phyloP scores from a whole-genome alignment of 2,888 invertebrate genomes.

The Theretra japonica region DNA sequence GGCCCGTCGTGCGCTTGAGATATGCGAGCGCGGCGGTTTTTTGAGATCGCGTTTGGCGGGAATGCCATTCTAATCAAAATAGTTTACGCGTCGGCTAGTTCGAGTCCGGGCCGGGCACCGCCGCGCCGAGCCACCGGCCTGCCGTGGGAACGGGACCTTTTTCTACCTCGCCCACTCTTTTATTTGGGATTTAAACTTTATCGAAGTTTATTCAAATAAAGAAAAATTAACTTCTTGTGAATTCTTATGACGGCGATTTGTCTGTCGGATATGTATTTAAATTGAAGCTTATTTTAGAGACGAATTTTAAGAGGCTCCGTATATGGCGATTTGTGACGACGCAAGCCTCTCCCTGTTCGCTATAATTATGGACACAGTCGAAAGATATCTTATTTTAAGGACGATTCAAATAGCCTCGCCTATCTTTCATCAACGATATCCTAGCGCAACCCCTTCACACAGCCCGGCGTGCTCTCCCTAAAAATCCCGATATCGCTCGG shows the following conservation, averaged over 20 bases:
- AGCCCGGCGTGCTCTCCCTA: slow-evolving; percentile 6
- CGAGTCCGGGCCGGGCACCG: slow-evolving; percentile 34
- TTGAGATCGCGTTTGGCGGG: slow-evolving; percentile 72
- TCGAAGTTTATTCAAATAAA: slow-evolving; percentile 25
- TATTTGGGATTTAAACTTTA: slow-evolving; percentile 23
- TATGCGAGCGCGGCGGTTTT: slow-evolving; percentile 72
- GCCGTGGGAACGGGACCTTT: slow-evolving; percentile 69
- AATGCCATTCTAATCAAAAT: slow-evolving; percentile 84
- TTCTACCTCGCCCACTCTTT: slow-evolving; percentile 42
- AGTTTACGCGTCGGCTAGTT: slow-evolving; percentile 74
- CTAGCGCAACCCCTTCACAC: not conserved
- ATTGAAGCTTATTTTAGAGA: slow-evolving; percentile 12
- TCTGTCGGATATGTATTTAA: slow-evolving; percentile 22
- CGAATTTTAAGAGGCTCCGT: not conserved
- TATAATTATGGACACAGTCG: slow-evolving; percentile 1
- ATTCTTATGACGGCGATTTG: slow-evolving; percentile 23
- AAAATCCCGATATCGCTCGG: slow-evolving; percentile 52
- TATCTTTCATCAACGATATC: too few relatives aligned
- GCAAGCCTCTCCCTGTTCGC: not conserved
- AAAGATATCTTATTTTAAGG: not conserved
- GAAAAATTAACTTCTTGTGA: slow-evolving; percentile 26
- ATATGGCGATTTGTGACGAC: not conserved
- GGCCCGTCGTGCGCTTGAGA: slow-evolving; percentile 76
- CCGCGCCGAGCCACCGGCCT: not conserved
- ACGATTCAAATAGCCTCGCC: too few relatives aligned